A percentile compares a stretch with the other conserved stretches of the same genome.
Conservation (phyloP, 2,888 invertebrate genomes). For the Eupithecia subfuscata region DNA sequence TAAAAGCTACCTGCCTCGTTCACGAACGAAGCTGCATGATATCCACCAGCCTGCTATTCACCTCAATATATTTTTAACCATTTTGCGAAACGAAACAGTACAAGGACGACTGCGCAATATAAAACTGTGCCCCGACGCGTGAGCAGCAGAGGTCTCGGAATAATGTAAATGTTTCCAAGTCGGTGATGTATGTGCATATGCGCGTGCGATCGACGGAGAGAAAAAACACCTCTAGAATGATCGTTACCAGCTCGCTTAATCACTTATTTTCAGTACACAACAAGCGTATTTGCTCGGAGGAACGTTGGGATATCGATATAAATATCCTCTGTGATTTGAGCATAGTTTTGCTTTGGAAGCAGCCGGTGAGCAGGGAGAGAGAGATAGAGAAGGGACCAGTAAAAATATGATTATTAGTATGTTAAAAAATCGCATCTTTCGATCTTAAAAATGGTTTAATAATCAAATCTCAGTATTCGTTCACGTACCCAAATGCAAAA, state of each 20-base stretch:
- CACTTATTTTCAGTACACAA: not conserved
- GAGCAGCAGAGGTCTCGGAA: slow-evolving; percentile 31
- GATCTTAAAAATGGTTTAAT: too few species aligned
- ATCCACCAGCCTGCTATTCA: slow-evolving; percentile 9
- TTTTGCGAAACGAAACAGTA: slow-evolving; percentile 26
- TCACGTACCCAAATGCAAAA: not conserved
- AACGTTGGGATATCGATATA: not conserved
- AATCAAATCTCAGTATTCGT: not conserved
- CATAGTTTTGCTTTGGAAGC: not conserved
- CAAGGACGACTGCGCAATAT: slow-evolving; percentile 33
- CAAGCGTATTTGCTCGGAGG: not conserved
- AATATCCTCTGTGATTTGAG: not conserved
- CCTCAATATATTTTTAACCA: slow-evolving; percentile 21
- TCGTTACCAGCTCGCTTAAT: not conserved
- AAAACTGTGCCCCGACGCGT: slow-evolving; percentile 24
- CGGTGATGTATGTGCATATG: slow-evolving; percentile 29
- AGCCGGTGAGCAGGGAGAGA: not conserved
- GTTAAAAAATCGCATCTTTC: too few species aligned
- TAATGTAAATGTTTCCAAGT: slow-evolving; percentile 33
- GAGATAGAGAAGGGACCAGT: too few species aligned
- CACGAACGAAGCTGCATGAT: not conserved
- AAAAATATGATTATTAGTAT: too few species aligned
- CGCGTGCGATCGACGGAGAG: slow-evolving; percentile 16
- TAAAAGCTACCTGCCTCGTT: not conserved
- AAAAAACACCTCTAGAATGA: not conserved